Base-by-base conservation (phyloP, 2,797 vertebrate genomes). In the Pseudochirops cupreus region DNA sequence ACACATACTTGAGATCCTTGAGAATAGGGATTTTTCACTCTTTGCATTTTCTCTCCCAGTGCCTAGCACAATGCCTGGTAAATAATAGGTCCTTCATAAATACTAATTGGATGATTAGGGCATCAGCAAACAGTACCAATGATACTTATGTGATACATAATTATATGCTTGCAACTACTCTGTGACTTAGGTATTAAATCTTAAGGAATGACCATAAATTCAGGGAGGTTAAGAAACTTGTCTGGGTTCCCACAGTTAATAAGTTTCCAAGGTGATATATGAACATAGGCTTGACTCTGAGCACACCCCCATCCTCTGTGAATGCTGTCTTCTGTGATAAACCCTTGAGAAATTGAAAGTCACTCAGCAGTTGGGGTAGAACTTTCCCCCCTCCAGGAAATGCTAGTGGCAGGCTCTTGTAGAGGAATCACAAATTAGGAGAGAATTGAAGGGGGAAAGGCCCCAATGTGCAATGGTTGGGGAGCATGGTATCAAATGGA, bases 361-460 rank as follows among this genome's bases (percentile, higher is more conserved):
- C 67, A 82, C n/a, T 24, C n/a, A 46, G 18, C 7, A 10, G 6
- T 82, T 82, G n/a, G 67, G 67, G n/a, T 18, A 82, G 39, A 82
- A 39, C n/a, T 24, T 82, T 9, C 10, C n/a, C n/a, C 67, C 18
- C 18, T 46, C 18, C 18, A 24, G 67, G n/a, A 46, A 82, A 46
- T 46, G 18, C 18, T 82, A 82, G n/a, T 10, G n/a, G 18, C 21
- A 39, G 67, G 18, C n/a, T 46, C 39, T 82, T 6, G 0, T 5
- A 24, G 21, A 74, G n/a, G 59, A 74, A 74, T 74, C n/a, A 39
- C 67, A 21, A 21, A 18, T 46, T 21, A 82, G 67, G 67, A 46
- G n/a, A 93, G 52, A 91, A 10, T 87, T 26, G 46, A 91, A 93
- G 90, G 39, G 94, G 74, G 95, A 95, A 94, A 92, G 92, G 46